These are phyloP conservation scores for Cataglyphis altisquamis DNA, from an alignment of 2,888 invertebrate genomes.

Conservation along the genomic window DNA sequence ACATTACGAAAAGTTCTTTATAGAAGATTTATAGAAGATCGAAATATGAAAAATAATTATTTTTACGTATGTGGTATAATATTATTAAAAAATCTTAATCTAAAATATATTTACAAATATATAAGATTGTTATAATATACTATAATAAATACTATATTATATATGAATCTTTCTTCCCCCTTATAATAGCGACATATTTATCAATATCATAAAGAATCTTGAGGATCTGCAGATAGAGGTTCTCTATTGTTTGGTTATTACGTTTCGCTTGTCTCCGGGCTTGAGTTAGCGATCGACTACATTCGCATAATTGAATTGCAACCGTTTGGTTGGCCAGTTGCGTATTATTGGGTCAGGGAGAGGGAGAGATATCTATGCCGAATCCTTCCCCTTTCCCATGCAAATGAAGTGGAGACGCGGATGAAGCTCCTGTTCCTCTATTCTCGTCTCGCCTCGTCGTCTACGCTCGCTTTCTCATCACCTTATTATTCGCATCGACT, in stretches of 20 bases:
- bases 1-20: not conserved
- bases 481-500: constrained; percentile 53
- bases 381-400: constrained; percentile 76
- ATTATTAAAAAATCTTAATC: not conserved
- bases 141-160: not conserved
- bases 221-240: constrained; percentile 8
- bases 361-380: constrained; percentile 61
- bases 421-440: constrained; percentile 13
- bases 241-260: constrained; percentile 71
- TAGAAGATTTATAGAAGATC: not conserved
- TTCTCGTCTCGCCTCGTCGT: constrained; percentile 25
- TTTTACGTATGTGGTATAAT: not conserved
- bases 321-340: constrained; percentile 66
- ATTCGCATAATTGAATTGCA: constrained; percentile 79
- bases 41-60: not conserved
- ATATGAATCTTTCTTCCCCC: too few relatives aligned
- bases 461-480: constrained; percentile 46
- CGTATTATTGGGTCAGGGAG: constrained; percentile 74
- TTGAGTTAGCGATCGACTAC: constrained; percentile 64
- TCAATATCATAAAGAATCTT: constrained; percentile 20
- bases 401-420: constrained; percentile 76
- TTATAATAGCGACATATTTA: not conserved
- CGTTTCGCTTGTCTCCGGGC: constrained; percentile 60
- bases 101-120: not conserved
- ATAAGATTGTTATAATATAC: not conserved